Evolutionary conservation across 2,888 invertebrate species (phyloP).

Genomic region (Apodemia hepburni): DNA sequence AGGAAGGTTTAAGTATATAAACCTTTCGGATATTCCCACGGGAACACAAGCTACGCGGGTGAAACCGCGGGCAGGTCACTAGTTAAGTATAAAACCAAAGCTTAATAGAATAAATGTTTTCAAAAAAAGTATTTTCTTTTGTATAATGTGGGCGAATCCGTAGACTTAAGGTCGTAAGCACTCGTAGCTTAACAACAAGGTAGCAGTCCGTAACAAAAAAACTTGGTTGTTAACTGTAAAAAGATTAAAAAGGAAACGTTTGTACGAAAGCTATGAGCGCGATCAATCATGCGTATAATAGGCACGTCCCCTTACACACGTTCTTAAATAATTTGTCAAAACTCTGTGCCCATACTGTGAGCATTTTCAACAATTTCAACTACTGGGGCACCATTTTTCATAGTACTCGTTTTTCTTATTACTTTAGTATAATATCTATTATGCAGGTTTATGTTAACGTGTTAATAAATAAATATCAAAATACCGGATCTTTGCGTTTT

Average conservation of each 20-base stretch:
- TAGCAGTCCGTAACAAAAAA: not conserved
- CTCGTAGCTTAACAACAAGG: not conserved
- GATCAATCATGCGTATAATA: slow-evolving; percentile 73
- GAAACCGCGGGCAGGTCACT: no score
- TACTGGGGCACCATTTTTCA: slow-evolving; percentile 49
- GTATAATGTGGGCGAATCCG: not conserved
- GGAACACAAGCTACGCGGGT: no score
- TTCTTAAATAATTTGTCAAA: slow-evolving; percentile 79
- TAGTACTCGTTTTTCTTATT: slow-evolving; percentile 39
- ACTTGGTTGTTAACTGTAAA: slow-evolving; percentile 20
- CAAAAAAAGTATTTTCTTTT: no score
- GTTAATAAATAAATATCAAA: not conserved
- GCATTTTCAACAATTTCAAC: slow-evolving; percentile 47
- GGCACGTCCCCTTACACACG: slow-evolving; percentile 70
- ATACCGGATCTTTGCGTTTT: no score
- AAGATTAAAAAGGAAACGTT: slow-evolving; percentile 56
- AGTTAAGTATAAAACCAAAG: no score
- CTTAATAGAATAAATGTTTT: no score
- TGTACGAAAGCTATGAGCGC: slow-evolving; percentile 57
- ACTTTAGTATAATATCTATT: not conserved
- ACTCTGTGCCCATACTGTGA: slow-evolving; percentile 53
- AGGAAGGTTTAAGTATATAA: no score
- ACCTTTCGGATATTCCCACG: no score
- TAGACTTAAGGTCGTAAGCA: not conserved
- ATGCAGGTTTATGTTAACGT: not conserved